These are phyloP conservation scores for Betta splendens DNA, from an alignment of 2,797 vertebrate species.

Conservation along the genomic window DNA sequence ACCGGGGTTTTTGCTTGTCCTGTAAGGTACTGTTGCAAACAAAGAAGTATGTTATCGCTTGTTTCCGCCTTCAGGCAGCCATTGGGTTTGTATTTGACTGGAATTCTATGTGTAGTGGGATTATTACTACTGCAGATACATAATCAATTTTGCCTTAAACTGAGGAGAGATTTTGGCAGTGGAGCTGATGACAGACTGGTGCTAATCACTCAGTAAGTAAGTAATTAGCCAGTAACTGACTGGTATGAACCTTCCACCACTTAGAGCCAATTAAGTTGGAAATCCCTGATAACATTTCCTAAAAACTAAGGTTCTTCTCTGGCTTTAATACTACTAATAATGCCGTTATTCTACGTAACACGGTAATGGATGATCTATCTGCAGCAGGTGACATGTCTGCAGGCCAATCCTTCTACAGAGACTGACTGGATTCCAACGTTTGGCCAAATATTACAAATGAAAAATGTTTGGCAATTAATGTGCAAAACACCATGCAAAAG, in stretches of 20 bases:
- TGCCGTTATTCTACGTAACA: too few species aligned
- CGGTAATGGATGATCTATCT: slow-evolving; percentile 12
- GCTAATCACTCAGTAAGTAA: too few species aligned
- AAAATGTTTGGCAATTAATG: background rate
- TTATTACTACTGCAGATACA: slow-evolving; percentile 1
- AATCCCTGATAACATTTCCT: too few species aligned
- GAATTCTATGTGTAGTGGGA: slow-evolving; percentile 5
- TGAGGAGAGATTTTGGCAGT: too few species aligned
- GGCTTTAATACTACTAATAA: too few species aligned
- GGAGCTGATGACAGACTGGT: too few species aligned
- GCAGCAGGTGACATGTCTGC: background rate
- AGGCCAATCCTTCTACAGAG: background rate
- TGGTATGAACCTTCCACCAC: too few species aligned
- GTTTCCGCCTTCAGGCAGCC: background rate
- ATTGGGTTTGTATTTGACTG: background rate
- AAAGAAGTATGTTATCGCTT: background rate
- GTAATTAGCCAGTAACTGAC: too few species aligned
- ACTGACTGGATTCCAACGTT: background rate
- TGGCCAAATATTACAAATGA: background rate
- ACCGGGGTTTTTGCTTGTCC: slow-evolving; percentile 46
- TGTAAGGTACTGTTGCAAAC: slow-evolving; percentile 8
- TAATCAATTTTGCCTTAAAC: too few species aligned
- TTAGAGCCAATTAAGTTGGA: too few species aligned
- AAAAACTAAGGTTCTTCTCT: too few species aligned
- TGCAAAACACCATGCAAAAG: slow-evolving; percentile 16